Conservation (phyloP, 2,797 vertebrate species). For the Mionectes olivaceus region DNA sequence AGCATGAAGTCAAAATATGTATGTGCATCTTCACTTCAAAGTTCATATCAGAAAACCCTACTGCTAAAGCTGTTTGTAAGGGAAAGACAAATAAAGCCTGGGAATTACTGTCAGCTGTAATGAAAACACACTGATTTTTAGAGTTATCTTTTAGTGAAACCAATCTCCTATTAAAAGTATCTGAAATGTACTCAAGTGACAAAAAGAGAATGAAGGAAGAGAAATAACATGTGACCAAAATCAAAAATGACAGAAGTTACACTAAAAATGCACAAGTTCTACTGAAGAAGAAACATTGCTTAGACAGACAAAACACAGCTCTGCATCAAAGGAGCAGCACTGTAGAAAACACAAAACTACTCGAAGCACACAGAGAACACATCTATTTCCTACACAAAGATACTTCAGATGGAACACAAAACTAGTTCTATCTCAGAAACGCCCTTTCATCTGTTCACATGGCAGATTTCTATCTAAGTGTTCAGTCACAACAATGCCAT, state of each 20-base stretch:
- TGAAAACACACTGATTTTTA: neutral
- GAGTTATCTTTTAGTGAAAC: neutral
- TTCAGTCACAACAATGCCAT: slow-evolving; percentile 2
- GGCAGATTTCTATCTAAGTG: slow-evolving; percentile 17
- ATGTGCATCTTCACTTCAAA: neutral
- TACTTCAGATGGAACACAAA: neutral
- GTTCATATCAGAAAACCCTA: neutral
- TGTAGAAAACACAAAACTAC: slow-evolving; percentile 20
- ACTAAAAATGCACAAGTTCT: slow-evolving; percentile 9
- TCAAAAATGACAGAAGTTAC: slow-evolving; percentile 22
- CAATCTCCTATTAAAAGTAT: slow-evolving; percentile 1
- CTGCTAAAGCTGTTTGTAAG: neutral
- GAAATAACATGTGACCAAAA: slow-evolving; percentile 23
- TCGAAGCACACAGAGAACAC: neutral
- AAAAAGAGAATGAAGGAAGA: slow-evolving; percentile 31
- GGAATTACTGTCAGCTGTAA: neutral
- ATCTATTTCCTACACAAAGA: neutral
- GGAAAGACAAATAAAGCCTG: neutral
- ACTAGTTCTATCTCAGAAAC: neutral
- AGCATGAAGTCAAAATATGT: neutral
- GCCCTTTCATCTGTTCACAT: neutral
- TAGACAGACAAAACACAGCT: slow-evolving; percentile 14
- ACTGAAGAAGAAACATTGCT: slow-evolving; percentile 29
- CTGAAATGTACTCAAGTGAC: slow-evolving; percentile 41
- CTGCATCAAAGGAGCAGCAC: neutral